A percentile compares a stretch with the other conserved stretches of the same genome.
phyloP scores from a whole-genome alignment of 1,140 invertebrate species.

The Papilio glaucus region DNA sequence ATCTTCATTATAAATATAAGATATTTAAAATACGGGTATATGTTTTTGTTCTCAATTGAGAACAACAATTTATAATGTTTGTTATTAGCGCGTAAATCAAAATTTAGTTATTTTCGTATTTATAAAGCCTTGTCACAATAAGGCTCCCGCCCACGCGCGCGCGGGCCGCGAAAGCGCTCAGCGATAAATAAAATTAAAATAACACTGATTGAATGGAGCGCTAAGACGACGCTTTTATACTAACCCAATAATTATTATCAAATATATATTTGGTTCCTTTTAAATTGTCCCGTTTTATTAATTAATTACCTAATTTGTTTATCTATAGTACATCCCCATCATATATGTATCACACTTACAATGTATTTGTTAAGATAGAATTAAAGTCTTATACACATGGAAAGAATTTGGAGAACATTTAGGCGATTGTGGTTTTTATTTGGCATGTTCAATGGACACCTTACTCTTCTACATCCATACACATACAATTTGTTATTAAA shows the following conservation, averaged over 20 bases:
- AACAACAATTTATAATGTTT: too few relatives aligned
- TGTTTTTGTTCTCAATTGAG: neutral
- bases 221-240: conserved; percentile 48
- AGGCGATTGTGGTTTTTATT: too few relatives aligned
- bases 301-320: neutral
- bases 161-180: conserved; percentile 45
- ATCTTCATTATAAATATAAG: neutral
- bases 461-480: too few relatives aligned
- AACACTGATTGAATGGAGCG: conserved; percentile 43
- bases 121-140: conserved; percentile 47
- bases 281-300: neutral
- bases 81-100: conserved; percentile 39
- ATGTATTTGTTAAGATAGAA: too few relatives aligned
- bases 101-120: conserved; percentile 43
- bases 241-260: neutral
- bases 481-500: too few relatives aligned
- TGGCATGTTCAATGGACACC: too few relatives aligned
- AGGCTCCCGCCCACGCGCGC: conserved; percentile 49
- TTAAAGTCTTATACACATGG: too few relatives aligned
- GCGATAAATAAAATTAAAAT: conserved; percentile 51
- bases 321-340: too few relatives aligned
- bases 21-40: neutral
- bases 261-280: neutral
- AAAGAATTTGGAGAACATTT: too few relatives aligned
- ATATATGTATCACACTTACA: too few relatives aligned